Evolutionary conservation across 1,140 invertebrate genomes (phyloP).

Genomic region (Acromyrmex charruanus): DNA sequence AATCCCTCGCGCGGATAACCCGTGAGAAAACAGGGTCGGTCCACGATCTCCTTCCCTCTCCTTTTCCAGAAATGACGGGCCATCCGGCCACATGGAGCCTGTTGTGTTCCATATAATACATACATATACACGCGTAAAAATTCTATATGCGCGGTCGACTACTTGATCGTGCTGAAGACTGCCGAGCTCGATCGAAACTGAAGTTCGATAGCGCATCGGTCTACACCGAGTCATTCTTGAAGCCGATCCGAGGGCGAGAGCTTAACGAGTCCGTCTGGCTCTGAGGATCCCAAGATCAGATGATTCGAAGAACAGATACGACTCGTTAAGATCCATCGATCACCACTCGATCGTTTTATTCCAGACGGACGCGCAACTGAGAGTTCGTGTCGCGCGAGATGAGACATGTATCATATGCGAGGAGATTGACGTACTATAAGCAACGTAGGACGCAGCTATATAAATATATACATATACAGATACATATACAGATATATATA

Average conservation of each 20-base stretch:
- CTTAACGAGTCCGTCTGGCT: conserved; percentile 26
- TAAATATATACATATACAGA: conserved; percentile 59
- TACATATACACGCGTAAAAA: conserved; percentile 34
- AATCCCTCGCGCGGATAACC: conserved; percentile 35
- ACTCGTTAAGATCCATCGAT: conserved; percentile 40
- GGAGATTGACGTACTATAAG: conserved; percentile 29
- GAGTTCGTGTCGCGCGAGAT: conserved; percentile 12
- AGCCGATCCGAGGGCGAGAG: conserved; percentile 3
- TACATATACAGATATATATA: conserved; percentile 46
- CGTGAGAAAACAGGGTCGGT: conserved; percentile 29
- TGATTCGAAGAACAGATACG: not conserved
- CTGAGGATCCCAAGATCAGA: not conserved
- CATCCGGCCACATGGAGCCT: conserved; percentile 23
- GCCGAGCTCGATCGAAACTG: conserved; percentile 18
- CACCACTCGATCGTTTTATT: conserved; percentile 32
- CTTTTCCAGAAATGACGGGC: conserved; percentile 30
- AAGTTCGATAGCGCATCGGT: conserved; percentile 62
- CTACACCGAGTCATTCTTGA: conserved; percentile 29
- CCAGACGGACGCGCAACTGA: conserved; percentile 9
- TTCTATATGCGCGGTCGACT: conserved; percentile 19
- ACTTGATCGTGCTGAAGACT: conserved; percentile 43
- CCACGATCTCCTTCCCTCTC: not conserved
- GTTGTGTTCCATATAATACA: conserved; percentile 35
- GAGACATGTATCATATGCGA: conserved; percentile 53
- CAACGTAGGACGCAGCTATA: conserved; percentile 56